These are phyloP conservation scores for Chelidonichthys spinosus DNA, from an alignment of 2,797 vertebrate species.

Conservation along the genomic window DNA sequence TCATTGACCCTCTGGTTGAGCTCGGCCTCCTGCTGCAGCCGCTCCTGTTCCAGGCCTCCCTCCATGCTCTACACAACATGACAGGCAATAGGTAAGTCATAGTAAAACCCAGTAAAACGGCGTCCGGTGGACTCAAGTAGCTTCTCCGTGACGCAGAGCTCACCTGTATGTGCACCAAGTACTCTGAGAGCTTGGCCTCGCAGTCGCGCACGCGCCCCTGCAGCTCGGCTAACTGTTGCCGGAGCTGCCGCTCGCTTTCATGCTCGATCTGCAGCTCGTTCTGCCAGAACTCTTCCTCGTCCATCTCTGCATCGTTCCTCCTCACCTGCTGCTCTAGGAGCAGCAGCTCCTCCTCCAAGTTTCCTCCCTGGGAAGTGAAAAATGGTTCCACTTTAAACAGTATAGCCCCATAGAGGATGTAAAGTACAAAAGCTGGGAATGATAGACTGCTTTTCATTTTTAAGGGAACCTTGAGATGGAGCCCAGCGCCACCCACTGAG, in stretches of 20 bases:
- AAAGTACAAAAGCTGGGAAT: background rate
- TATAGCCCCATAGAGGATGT: background rate
- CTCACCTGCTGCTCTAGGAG: constrained; percentile 92
- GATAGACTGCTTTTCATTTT: background rate
- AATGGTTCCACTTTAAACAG: background rate
- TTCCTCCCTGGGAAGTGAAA: constrained; percentile 54
- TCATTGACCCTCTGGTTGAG: constrained; percentile 89
- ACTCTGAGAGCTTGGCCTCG: constrained; percentile 88
- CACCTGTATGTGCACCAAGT: constrained; percentile 86
- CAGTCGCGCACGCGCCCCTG: constrained; percentile 87
- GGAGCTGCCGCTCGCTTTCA: constrained; percentile 92
- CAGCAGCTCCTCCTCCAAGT: constrained; percentile 90
- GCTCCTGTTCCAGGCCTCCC: constrained; percentile 89
- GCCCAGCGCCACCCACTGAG: background rate
- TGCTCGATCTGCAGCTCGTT: constrained; percentile 95
- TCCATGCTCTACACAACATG: constrained; percentile 83
- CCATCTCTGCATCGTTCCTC: constrained; percentile 92
- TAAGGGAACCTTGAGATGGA: background rate
- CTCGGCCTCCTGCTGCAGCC: constrained; percentile 88
- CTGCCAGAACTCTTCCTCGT: constrained; percentile 97
- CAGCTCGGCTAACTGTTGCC: constrained; percentile 91
- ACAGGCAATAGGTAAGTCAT: background rate
- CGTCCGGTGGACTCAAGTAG: too few relatives aligned
- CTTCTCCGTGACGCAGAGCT: constrained; percentile 29
- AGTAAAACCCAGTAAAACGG: too few relatives aligned